These are phyloP conservation scores for Tychaedon coryphoeus DNA, from an alignment of 2,113 vertebrate species.

Conservation along the genomic window DNA sequence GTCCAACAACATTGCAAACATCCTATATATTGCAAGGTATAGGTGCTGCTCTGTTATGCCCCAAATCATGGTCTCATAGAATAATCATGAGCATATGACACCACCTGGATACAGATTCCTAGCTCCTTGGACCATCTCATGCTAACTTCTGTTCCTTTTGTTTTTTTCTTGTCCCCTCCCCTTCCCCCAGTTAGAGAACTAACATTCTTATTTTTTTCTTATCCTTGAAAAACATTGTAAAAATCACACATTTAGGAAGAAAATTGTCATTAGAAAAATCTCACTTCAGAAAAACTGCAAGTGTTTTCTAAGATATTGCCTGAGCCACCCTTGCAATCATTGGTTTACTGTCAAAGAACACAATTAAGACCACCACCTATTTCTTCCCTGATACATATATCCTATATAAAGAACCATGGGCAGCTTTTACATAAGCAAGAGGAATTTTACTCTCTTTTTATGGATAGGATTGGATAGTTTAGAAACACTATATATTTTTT, in stretches of 20 bases:
- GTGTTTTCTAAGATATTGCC: not conserved
- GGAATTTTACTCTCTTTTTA: not conserved
- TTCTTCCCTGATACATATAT: not conserved
- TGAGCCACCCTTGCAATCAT: not conserved
- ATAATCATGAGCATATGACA: not conserved
- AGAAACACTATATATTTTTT: not conserved
- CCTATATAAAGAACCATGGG: not conserved
- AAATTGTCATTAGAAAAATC: not conserved
- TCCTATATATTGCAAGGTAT: not conserved
- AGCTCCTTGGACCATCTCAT: not conserved
- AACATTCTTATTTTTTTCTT: not conserved
- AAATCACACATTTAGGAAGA: not conserved
- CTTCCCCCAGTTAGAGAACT: rapidly evolving
- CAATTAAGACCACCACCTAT: not conserved
- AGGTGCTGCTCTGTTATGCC: not conserved
- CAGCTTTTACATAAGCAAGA: not conserved
- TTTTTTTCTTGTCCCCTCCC: rapidly evolving
- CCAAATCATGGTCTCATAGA: not conserved
- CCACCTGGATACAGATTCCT: not conserved
- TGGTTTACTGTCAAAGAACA: not conserved
- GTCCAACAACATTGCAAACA: not conserved
- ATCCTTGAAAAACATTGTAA: not conserved
- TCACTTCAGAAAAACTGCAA: not conserved
- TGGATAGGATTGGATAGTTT: not conserved
- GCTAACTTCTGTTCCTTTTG: not conserved